Percentiles rank a stretch among this genome's conserved stretches.
These are phyloP conservation scores for Dendrolimus kikuchii DNA, from an alignment of 1,140 invertebrate genomes.

Conservation along the genomic window DNA sequence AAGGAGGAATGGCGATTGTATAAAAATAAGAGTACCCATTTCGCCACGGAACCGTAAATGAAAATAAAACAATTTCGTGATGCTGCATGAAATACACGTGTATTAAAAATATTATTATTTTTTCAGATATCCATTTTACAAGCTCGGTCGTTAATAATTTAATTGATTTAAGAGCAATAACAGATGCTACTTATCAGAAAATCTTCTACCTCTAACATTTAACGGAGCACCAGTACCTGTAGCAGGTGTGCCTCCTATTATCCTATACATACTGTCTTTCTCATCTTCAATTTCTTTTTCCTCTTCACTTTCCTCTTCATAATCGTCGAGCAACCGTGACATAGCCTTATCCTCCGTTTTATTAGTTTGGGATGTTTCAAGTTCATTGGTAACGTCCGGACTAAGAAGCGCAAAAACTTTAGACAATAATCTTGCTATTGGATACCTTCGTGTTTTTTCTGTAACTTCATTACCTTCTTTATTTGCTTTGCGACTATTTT, in stretches of 20 bases:
- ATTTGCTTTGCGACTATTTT: no score
- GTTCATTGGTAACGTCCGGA: no score
- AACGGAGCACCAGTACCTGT: slow-evolving; percentile 40
- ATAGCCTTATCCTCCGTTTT: no score
- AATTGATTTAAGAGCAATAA: not conserved
- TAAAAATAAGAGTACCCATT: not conserved
- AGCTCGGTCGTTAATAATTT: not conserved
- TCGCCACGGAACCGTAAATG: not conserved
- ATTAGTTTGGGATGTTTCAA: no score
- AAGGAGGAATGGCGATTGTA: not conserved
- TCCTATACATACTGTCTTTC: slow-evolving; percentile 25
- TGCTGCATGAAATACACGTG: not conserved
- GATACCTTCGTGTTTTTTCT: no score
- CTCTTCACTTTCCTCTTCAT: slow-evolving; percentile 2
- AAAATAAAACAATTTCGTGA: not conserved
- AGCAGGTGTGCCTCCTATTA: slow-evolving; percentile 38
- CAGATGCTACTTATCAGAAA: not conserved
- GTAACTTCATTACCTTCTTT: no score
- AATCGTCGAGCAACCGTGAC: not conserved
- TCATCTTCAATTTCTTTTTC: slow-evolving; percentile 5
- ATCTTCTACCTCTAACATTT: slow-evolving; percentile 28
- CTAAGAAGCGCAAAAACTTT: no score
- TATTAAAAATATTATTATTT: no score
- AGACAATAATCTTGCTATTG: no score
- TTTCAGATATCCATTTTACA: not conserved